phyloP scores from a whole-genome alignment of 2,888 invertebrate genomes.

The Mythimna vitellina region DNA sequence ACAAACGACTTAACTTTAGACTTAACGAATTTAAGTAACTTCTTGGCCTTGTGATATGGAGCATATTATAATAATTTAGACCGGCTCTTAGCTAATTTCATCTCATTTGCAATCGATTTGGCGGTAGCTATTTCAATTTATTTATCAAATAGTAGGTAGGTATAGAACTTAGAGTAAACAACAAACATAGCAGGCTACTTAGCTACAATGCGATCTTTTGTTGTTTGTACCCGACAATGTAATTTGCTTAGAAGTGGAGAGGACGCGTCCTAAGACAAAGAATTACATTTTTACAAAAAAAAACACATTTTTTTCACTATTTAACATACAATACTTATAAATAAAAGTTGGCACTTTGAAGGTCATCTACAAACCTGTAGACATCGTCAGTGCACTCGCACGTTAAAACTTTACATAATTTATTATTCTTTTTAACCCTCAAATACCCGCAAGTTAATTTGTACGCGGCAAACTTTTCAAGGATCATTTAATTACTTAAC shows the following conservation, averaged over 20 bases:
- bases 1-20: not conserved
- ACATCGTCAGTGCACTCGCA: not conserved
- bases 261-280: no score
- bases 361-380: not conserved
- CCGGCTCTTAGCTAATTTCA: slow-evolving; percentile 21
- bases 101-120: slow-evolving; percentile 17
- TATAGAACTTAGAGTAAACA: not conserved
- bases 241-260: no score
- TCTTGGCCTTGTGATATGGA: slow-evolving; percentile 15
- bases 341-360: not conserved
- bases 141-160: not conserved
- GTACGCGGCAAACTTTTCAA: slow-evolving; percentile 9
- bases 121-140: not conserved
- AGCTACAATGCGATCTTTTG: no score
- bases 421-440: slow-evolving; percentile 11
- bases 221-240: no score
- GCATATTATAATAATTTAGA: not conserved
- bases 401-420: slow-evolving; percentile 8
- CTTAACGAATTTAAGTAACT: not conserved
- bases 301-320: not conserved
- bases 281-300: no score
- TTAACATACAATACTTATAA: not conserved
- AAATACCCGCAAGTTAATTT: not conserved
- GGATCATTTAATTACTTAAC: slow-evolving; percentile 15
- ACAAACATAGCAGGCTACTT: no score